A percentile compares a stretch with the other conserved stretches of the same genome.
These are phyloP conservation scores for Crotalus horridus DNA, from an alignment of 2,113 vertebrate genomes.

Conservation along the genomic window DNA sequence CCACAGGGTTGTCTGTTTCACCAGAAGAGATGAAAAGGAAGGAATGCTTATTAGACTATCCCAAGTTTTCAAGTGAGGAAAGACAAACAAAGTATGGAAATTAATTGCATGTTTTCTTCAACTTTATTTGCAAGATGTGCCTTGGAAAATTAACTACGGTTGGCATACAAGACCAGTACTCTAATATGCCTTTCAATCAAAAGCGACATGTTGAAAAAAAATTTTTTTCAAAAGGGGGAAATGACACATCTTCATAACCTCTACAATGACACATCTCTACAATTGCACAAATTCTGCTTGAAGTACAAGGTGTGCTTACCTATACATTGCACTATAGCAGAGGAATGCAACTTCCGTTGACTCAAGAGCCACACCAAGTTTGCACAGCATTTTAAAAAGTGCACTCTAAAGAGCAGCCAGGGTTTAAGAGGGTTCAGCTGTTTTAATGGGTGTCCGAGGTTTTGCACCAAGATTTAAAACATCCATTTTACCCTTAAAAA, in stretches of 20 bases:
- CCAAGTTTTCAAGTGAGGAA: background rate
- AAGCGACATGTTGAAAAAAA: background rate
- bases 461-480: background rate
- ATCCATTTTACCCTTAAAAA: background rate
- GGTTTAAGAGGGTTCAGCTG: background rate
- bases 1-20: slow-evolving; percentile 13
- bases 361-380: background rate
- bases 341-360: background rate
- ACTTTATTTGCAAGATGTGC: slow-evolving; percentile 15
- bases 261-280: background rate
- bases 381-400: background rate
- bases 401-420: background rate
- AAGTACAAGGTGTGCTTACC: background rate
- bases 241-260: background rate
- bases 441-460: background rate
- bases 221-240: background rate
- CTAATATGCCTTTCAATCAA: slow-evolving; percentile 14
- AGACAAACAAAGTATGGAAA: slow-evolving; percentile 19
- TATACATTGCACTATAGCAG: background rate
- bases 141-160: background rate
- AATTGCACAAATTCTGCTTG: background rate
- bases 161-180: background rate
- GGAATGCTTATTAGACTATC: background rate
- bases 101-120: slow-evolving; percentile 30
- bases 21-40: slow-evolving; percentile 11